A percentile compares a stretch with the other conserved stretches of the same genome.
Evolutionary conservation across 2,113 vertebrate genomes (phyloP).

Genomic region (Dinomys branickii): DNA sequence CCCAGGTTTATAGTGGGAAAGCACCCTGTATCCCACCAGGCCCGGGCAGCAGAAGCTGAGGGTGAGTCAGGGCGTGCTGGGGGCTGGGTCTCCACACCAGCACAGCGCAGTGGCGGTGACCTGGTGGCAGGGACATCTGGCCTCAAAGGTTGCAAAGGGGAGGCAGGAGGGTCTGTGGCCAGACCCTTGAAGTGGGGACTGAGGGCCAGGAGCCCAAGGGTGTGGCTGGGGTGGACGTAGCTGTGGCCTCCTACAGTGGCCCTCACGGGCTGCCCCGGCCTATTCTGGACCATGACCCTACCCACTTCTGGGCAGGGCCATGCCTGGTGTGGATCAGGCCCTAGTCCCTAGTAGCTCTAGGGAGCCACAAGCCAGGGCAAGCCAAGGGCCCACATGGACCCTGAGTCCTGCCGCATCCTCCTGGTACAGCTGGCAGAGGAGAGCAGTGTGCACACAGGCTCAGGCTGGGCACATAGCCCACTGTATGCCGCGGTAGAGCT

Average conservation of each 20-base stretch:
- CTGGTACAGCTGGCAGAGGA: neutral
- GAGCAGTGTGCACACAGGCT: neutral
- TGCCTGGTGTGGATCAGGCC: too few species aligned
- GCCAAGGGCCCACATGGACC: neutral
- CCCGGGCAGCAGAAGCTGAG: neutral
- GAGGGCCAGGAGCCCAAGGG: neutral
- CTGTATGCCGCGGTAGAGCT: neutral
- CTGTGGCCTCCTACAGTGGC: rapidly evolving
- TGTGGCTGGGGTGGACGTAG: neutral
- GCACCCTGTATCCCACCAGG: neutral
- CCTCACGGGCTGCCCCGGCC: neutral
- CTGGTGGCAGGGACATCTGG: too few species aligned
- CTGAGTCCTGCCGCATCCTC: neutral
- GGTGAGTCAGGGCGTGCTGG: rapidly evolving
- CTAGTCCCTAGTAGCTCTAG: neutral
- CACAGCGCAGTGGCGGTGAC: rapidly evolving
- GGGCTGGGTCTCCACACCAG: neutral
- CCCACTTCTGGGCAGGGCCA: neutral
- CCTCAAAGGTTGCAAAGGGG: neutral
- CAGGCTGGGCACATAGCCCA: neutral
- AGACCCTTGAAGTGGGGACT: neutral
- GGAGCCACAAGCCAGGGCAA: neutral
- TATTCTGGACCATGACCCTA: neutral
- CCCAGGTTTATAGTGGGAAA: neutral
- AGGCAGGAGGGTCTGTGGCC: too few species aligned